Evolutionary conservation across 2,797 vertebrate species (phyloP), one percentile per base, ranked within the genome.

Genomic region (Sardinella longiceps): DNA sequence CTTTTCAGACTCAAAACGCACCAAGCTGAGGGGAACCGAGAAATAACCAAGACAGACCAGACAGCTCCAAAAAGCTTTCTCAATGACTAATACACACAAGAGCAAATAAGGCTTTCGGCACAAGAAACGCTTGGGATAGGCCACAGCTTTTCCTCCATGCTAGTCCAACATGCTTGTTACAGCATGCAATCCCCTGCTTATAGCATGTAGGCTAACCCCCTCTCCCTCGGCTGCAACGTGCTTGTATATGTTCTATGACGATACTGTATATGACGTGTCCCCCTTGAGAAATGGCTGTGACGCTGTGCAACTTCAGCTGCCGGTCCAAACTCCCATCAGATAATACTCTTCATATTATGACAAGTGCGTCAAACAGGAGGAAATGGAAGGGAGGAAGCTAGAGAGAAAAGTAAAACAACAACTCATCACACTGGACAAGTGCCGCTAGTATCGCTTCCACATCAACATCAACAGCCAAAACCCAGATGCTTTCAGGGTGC

Each of bases 351-450:
- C 33, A 39, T 39, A 39, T 5, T 74, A 37, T 77, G 37, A 77
- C 70, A 77, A 77, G 12, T 77, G 18, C 15, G 70, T 77, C 70
- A 77, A 77, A 77, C 70, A 77, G 70, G 70, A 77, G 23, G 70
- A 33, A 43, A 43, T 23, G 18, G 18, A 37, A 77, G 37, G 63
- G 33, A 74, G 70, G 70, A 77, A 77, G 37, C 7, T 20, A 9
- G 33, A 77, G 15, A 77, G 70, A 43, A 77, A 15, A 43, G 18
- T 77, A 77, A 77, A 77, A 77, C 70, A 77, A 77, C 30, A 37
- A 39, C 37, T 77, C 70, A 33, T 77, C 70, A 77, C 39, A 43
- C 70, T 77, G 70, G 43, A 77, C n/a, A 43, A 37, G 39, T 37
- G 33, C 39, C 4, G 6, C 37, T 43, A 33, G 33, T 39, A 39